Base-by-base conservation (phyloP, 2,888 invertebrate genomes). In the Pardosa pseudoannulata region DNA sequence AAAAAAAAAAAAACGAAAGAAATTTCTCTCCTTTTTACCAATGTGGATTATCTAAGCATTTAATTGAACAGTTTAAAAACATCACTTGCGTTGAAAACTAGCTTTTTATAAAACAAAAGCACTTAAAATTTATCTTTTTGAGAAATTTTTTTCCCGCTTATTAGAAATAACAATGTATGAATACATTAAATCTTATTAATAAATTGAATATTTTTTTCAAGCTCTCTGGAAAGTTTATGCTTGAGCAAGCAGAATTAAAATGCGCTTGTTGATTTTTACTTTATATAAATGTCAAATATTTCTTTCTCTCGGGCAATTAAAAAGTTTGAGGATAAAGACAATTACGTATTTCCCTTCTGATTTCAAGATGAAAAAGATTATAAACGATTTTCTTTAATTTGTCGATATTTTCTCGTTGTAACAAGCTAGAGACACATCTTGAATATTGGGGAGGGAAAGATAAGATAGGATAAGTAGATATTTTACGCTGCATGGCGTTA, bases 91-190 rank as follows among this genome's bases (percentile, higher is more conserved):
- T 6, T 23, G 56, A 56, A 56, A 56, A 56, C 56, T 56, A 56
- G 56, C 56, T 56, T 56, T 56, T 56, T 56, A 56, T 56, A 23
- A 56, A 56, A 56, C 23, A 56, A 11, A 56, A 56, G 56, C 23
- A 56, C 56, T 56, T 56, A 23, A 56, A 56, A 56, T 56, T 56
- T 56, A 23, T 56, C 23, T 56, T 56, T 23, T 56, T 56, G 1
- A 56, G 23, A 2, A 23, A 23, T 23, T 23, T 23, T 56, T 36
- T 56, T 56, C 23, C 56, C 56, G 23, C 56, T 56, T 56, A 56
- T 56, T 56, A 56, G 23, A 56, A 56, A 56, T 56, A 46, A 56
- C 56, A 56, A 56, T 56, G 56, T 56, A 56, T 56, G 56, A 56
- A 56, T 56, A 56, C 56, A 56, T 56, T 56, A 56, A 56, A 56